Evolutionary conservation across 2,113 vertebrate species (phyloP).

Genomic region (Antigone vipio): DNA sequence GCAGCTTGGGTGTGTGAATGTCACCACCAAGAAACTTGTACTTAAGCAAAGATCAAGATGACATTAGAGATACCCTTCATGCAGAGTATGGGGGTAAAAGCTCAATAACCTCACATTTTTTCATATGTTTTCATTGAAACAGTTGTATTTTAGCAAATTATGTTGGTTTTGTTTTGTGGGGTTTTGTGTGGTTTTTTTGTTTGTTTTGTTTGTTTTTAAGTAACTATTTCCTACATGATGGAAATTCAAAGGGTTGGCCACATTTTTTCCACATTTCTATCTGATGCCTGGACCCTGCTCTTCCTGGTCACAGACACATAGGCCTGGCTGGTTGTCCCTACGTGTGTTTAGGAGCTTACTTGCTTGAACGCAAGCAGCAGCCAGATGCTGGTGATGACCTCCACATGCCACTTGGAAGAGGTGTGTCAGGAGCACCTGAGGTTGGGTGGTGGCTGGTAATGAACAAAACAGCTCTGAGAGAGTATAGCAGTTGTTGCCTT

Average conservation of each 20-base stretch:
- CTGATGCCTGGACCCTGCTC: not conserved
- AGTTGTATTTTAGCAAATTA: not conserved
- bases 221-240: not conserved
- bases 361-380: not conserved
- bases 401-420: not conserved
- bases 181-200: not conserved
- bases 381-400: not conserved
- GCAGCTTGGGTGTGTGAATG: not conserved
- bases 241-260: not conserved
- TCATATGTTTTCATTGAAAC: not conserved
- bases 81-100: not conserved
- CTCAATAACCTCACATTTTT: not conserved
- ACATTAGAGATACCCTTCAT: not conserved
- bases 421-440: not conserved
- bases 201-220: not conserved
- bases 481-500: not conserved
- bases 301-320: not conserved
- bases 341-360: fast-evolving
- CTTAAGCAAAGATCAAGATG: not conserved
- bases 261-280: not conserved
- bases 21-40: not conserved
- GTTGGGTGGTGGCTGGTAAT: not conserved
- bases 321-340: not conserved
- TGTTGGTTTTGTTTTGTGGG: not conserved
- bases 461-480: not conserved